These are phyloP conservation scores for Formica exsecta DNA, from an alignment of 1,140 invertebrate genomes.

Conservation along the genomic window DNA sequence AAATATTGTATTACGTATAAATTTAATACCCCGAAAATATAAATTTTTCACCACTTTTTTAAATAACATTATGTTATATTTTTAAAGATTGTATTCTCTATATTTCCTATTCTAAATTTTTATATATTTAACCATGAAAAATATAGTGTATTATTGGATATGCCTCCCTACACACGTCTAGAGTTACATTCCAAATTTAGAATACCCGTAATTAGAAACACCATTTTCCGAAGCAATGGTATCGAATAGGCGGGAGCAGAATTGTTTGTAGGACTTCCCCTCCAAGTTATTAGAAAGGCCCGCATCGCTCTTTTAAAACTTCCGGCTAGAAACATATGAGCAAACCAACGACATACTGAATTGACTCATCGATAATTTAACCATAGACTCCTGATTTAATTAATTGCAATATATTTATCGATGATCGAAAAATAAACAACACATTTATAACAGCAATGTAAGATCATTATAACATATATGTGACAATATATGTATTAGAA, in stretches of 20 bases:
- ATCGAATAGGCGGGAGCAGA: constrained; percentile 27
- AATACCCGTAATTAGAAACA: constrained; percentile 49
- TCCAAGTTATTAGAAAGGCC: not conserved
- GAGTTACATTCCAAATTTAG: constrained; percentile 46
- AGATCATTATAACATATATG: constrained; percentile 1
- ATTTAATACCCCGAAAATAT: no score
- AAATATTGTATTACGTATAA: not conserved
- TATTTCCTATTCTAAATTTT: no score
- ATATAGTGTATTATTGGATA: constrained; percentile 1
- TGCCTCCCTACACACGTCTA: constrained; percentile 1
- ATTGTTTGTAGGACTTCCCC: constrained; percentile 44
- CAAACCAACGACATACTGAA: constrained; percentile 8
- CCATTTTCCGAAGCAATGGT: constrained; percentile 29
- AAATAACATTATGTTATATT: no score
- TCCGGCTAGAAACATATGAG: constrained; percentile 13
- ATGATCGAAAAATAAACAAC: not conserved
- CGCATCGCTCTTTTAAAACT: constrained; percentile 14
- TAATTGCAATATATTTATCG: not conserved
- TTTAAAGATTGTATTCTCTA: no score
- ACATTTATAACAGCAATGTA: not conserved
- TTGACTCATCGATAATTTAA: constrained; percentile 9
- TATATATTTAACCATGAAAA: not conserved
- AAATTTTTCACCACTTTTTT: no score
- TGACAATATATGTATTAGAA: not conserved
- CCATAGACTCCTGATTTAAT: not conserved